phyloP scores from a whole-genome alignment of 2,113 vertebrate genomes.

The Asarcornis scutulata region DNA sequence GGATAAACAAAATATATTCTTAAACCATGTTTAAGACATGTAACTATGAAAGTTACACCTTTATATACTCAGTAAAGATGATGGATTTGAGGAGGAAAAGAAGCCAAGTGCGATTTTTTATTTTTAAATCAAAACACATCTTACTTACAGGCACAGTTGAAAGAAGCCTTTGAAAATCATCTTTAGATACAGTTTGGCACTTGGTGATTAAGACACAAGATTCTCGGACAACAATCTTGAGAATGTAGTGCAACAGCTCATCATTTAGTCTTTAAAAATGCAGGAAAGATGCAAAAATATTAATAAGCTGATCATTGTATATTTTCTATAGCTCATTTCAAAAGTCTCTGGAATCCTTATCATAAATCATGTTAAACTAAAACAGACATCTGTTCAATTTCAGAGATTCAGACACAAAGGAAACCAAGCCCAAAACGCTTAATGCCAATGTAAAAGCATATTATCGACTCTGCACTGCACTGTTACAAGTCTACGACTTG shows the following conservation, averaged over 20 bases:
- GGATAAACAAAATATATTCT: neutral
- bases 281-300: constrained; percentile 44
- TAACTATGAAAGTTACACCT: neutral
- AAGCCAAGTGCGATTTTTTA: neutral
- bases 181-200: constrained; percentile 97
- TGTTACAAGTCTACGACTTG: neutral
- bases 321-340: neutral
- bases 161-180: constrained; percentile 98
- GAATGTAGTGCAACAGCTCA: constrained; percentile 96
- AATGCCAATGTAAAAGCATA: neutral
- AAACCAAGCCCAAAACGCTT: neutral
- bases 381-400: neutral
- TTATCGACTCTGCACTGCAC: neutral
- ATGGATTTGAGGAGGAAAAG: neutral
- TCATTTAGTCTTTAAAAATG: constrained; percentile 88
- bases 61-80: neutral
- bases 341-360: neutral
- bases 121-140: constrained; percentile 12
- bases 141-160: constrained; percentile 96
- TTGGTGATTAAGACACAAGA: constrained; percentile 98
- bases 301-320: neutral
- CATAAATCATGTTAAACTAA: neutral
- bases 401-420: neutral
- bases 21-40: neutral
- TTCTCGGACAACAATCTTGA: constrained; percentile 97